phyloP scores from a whole-genome alignment of 2,797 vertebrate genomes.

The Paratrypauchen microcephalus region DNA sequence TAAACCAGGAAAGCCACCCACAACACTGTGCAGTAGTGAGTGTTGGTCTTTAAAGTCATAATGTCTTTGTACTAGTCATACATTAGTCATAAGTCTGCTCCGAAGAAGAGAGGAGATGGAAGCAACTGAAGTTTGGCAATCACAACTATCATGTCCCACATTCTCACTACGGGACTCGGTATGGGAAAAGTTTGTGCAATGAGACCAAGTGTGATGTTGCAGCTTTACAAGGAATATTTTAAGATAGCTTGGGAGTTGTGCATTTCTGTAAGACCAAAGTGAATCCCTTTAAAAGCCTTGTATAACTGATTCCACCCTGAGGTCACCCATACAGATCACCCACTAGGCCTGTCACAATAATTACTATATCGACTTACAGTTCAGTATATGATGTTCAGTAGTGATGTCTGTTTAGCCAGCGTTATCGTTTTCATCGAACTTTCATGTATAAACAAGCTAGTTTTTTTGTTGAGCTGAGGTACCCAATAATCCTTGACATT shows the following conservation, averaged over 20 bases:
- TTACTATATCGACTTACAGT: no score
- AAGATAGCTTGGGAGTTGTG: slow-evolving; percentile 48
- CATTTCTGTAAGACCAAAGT: slow-evolving; percentile 62
- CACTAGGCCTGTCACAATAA: not conserved
- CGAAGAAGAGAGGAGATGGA: not conserved
- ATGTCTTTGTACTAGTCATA: slow-evolving; percentile 53
- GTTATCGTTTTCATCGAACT: no score
- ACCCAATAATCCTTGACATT: no score
- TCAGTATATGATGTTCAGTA: no score
- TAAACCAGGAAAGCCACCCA: not conserved
- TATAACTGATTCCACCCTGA: slow-evolving; percentile 71
- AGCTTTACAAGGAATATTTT: slow-evolving; percentile 66
- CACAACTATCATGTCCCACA: slow-evolving; percentile 62
- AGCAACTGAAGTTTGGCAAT: slow-evolving; percentile 50
- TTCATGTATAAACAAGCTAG: no score
- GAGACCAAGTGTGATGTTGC: slow-evolving; percentile 63
- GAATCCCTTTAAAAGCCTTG: slow-evolving; percentile 58
- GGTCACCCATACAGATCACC: slow-evolving; percentile 65
- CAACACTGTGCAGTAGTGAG: slow-evolving; percentile 27
- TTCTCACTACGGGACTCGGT: slow-evolving; percentile 55
- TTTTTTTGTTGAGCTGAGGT: no score
- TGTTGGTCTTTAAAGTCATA: slow-evolving; percentile 46
- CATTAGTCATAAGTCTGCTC: slow-evolving; percentile 49
- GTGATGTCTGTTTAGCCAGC: no score
- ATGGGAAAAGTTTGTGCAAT: slow-evolving; percentile 64